phyloP scores from a whole-genome alignment of 2,113 vertebrate genomes.

The Dasyprocta punctata region DNA sequence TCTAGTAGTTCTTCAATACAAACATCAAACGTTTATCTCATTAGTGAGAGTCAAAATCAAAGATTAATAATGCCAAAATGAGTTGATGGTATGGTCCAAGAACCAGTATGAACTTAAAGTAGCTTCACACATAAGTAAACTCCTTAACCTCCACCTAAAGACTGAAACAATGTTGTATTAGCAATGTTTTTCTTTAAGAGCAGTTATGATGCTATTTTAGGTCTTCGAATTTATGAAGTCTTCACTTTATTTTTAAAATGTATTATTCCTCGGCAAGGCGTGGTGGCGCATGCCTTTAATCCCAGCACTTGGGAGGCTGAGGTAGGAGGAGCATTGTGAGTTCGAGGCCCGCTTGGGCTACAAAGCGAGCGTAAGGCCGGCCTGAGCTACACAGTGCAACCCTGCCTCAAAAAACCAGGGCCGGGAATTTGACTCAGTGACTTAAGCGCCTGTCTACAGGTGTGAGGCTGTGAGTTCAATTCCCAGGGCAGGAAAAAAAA shows the following conservation, averaged over 20 bases:
- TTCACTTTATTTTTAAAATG: slow-evolving; percentile 57
- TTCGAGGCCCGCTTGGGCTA: no score
- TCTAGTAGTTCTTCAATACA: slow-evolving; percentile 26
- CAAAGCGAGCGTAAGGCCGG: no score
- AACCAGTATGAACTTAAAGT: neutral
- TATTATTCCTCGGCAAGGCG: slow-evolving; percentile 38
- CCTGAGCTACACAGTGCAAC: no score
- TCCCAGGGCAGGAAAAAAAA: no score
- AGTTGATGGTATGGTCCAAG: neutral
- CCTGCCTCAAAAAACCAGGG: no score
- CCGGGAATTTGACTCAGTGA: no score
- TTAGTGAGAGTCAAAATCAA: slow-evolving; percentile 35
- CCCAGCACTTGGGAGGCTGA: no score
- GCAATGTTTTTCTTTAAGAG: slow-evolving; percentile 50
- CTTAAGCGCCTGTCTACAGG: no score
- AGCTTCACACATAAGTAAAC: neutral
- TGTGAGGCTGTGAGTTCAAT: no score
- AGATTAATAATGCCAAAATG: neutral
- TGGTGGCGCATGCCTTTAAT: no score
- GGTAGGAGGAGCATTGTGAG: no score
- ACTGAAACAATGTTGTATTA: neutral
- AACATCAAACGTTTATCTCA: slow-evolving; percentile 28
- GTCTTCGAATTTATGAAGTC: slow-evolving; percentile 10
- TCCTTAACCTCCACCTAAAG: neutral
- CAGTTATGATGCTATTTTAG: slow-evolving; percentile 11